Conservation (phyloP, 1,140 invertebrate genomes). For the Trichonephila inaurata region DNA sequence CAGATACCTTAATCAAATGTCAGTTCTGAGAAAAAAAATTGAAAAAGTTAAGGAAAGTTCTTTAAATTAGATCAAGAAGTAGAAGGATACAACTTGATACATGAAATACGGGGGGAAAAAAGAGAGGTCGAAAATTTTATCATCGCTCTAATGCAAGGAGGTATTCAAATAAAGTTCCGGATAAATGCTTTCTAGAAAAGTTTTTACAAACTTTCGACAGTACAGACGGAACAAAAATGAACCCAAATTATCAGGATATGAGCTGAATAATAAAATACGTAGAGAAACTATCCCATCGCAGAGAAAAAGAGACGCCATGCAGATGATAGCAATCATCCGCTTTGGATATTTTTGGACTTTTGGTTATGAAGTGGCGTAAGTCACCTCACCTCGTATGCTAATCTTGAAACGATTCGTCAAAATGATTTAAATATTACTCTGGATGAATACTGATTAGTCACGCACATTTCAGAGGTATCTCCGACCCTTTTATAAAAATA, state of each 20-base stretch:
- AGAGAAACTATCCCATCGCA: neutral
- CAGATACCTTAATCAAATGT: neutral
- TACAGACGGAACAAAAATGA: conserved; percentile 27
- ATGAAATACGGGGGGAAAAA: neutral
- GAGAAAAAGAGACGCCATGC: conserved; percentile 11
- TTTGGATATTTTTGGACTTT: neutral
- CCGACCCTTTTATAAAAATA: neutral
- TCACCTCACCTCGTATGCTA: neutral
- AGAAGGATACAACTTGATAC: neutral
- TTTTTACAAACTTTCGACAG: conserved; percentile 13
- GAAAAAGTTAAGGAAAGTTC: neutral
- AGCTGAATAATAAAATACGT: conserved; percentile 23
- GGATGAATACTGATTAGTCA: neutral
- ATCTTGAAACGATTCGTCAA: neutral
- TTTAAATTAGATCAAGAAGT: conserved; percentile 11
- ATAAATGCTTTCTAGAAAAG: conserved; percentile 3
- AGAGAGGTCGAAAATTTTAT: neutral
- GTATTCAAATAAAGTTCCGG: conserved; percentile 11
- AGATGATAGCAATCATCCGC: conserved; percentile 21
- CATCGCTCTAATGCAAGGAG: neutral
- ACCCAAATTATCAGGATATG: conserved; percentile 29
- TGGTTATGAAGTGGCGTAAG: neutral
- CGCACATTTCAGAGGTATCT: no score
- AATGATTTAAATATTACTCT: neutral
- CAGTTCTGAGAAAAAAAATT: neutral